Base-by-base conservation (phyloP, 1,140 invertebrate species). In the Neoseiulus cucumeris region DNA sequence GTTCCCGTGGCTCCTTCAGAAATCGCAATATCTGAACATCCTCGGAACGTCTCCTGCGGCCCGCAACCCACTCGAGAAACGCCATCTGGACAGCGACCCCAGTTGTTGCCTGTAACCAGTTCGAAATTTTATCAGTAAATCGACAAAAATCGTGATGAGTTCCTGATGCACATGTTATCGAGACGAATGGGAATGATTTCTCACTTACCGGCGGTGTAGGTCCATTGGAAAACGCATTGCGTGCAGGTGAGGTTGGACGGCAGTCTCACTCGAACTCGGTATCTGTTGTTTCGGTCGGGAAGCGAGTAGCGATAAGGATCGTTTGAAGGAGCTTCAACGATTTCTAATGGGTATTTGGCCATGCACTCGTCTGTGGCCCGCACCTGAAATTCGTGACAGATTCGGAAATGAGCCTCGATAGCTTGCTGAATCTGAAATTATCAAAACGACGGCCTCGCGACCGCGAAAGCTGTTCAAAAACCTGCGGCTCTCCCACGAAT, bases 351-450 rank as follows among this genome's bases (percentile, higher is more conserved):
- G 75, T 82, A 84, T 64, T 83, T 82, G 71, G 90, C 84, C 66
- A 92, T 85, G 70, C 88, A 91, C 55, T 84, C 83, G 71, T 89
- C 85, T 0, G 81, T 84, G 9, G 86, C 86, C 76, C 85, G 84
- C 51, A 80, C 79, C 51, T 59, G 9, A 25, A 59, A 29, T 39
- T 39, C n/a, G 9, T 14, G 33, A 25, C 1, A 25, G 9, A 59
- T 5, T 17, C 14, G 17, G 4, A n/a, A 25, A 59, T 59, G 14
- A 59, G n/a, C n/a, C n/a, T n/a, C n/a, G n/a, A n/a, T n/a, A n/a
- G n/a, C n/a, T n/a, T n/a, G n/a, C n/a, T n/a, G n/a, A n/a, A n/a
- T n/a, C n/a, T n/a, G n/a, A n/a, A n/a, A n/a, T n/a, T n/a, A n/a
- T n/a, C n/a, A n/a, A n/a, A n/a, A n/a, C n/a, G n/a, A n/a, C n/a